Evolutionary conservation across 1,140 invertebrate genomes (phyloP), one percentile per base, ranked within the genome.

Genomic region (Drosophila prosaltans): DNA sequence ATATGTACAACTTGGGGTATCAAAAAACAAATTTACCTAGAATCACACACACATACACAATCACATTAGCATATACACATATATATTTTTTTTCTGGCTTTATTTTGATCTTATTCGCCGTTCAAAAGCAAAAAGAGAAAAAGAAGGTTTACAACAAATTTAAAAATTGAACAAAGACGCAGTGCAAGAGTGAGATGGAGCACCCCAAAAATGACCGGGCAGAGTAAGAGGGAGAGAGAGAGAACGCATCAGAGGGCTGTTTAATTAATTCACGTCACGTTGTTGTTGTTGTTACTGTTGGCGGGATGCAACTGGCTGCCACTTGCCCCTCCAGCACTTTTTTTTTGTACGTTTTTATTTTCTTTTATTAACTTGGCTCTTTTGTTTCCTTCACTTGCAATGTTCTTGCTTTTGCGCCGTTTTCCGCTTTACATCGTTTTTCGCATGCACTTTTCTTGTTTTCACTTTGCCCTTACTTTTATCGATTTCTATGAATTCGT

Each of bases 81-180:
- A 72, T 71, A 39, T 43, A 45, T 68, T 59, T 88, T 77, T 51
- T 80, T 82, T 65, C 67, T 71, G 80, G 61, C 74, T 82, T 84
- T 89, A 83, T 88, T 83, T 89, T 88, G 84, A 89, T 85, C 84
- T 69, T 88, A 88, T 89, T 89, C 67, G 84, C 77, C 62, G 73
- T 73, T 69, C 16, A 16, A 16, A 16, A 16, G 45, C 69, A 63
- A 51, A 21, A 21, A 51, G 45, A 51, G 21, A 26, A n/a, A 51
- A 16, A 26, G 21, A 51, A 36, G 32, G 32, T 36, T 36, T 36
- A 36, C 32, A 36, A 36, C 32, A 36, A 51, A 51, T 51, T 51
- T 8, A 51, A 51, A 72, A 51, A 72, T 62, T 63, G 24, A 66
- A 76, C 57, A 62, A 39, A 75, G 75, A 72, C 36, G 58, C 68